Base-by-base conservation (phyloP, 35 echinoderm and acorn worm species). In the Stichopus chloronotus region DNA sequence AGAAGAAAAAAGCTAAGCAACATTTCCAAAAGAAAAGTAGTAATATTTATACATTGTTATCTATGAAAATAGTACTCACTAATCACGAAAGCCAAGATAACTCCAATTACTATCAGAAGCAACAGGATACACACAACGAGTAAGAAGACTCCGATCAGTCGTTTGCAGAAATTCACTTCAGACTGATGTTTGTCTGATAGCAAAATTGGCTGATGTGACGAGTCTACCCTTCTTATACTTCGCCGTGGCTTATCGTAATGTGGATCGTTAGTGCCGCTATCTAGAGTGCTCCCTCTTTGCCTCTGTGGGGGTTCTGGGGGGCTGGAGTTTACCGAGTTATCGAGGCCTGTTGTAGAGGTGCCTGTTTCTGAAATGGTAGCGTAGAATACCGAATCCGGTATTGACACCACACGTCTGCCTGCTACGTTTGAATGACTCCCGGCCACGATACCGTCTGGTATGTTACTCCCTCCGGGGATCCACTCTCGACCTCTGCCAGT, bases 381-480 rank as follows among this genome's bases (percentile, higher is more conserved):
- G 87, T 89, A 89, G 8, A n/a, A 57, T 30, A 57, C 61, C 6
- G 86, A 23, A 19, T 89, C 87, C 4, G 87, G 87, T 19, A 89
- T 89, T 61, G 87, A 69, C 3, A 89, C 87, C 57, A 89, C 25
- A 12, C 87, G 87, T 72, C 60, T 59, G 8, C 57, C 30, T 8
- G 87, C 21, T 59, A 89, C 87, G 22, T 43, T 89, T 12, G 87
- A 71, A 43, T 71, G 24, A 19, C 21, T 63, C 57, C 60, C 87
- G 3, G 87, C 87, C 23, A 89, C 13, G 59, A 89, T 89, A 4
- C 87, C 87, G 25, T 89, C 87, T 19, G 87, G 87, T 7, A 89
- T 71, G 25, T 19, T 72, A 25, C 60, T 89, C 25, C 61, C 59
- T 19, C 82, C 82, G 14, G 57, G 55, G 9, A 21, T 85, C 82